Base-by-base conservation (phyloP, 2,113 vertebrate species). In the Gorilla gorilla region DNA sequence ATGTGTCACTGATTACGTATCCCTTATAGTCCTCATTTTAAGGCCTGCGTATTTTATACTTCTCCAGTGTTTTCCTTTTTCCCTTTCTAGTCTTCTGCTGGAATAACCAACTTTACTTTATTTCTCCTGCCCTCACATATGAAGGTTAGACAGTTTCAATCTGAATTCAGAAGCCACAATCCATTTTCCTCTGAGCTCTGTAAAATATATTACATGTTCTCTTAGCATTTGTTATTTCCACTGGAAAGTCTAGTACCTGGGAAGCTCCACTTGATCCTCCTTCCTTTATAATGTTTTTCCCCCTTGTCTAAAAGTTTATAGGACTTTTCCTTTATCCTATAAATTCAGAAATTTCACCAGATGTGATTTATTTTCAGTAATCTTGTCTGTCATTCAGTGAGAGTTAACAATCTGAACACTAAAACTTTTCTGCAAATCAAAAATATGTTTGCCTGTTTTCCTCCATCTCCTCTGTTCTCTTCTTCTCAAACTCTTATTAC, bases 301-400 rank as follows among this genome's bases (percentile, higher is more conserved):
- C 4, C 9, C 57, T 82, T 43, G 1, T 84, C 78, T 96, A 76
- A 89, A 93, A 45, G 14, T 64, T 94, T 88, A n/a, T n/a, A 14
- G 14, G 22, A 84, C 6, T 78, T 94, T 90, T 90, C 8, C 72
- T 86, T 96, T 95, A 66, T 78, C 32, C 35, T 79, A 32, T 6
- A 91, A 91, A 85, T 85, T 96, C 40, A 68, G 35, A 82, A 93
- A 92, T 90, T 93, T 89, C 48, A 6, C 79, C 85, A 18, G 6
- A 23, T 50, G 86, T 57, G 27, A 92, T 48, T 92, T 96, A 30
- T 70, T 73, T 87, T 25, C 7, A 83, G 2, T 72, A 79, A 79
- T 32, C 61, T 48, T 95, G 35, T 72, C 57, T 95, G n/a, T 40
- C 30, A 59, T 73, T 87, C 43, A 82, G 17, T 84, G 43, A 93